phyloP scores from a whole-genome alignment of 2,113 vertebrate genomes.

The Tachuris rubrigastra region DNA sequence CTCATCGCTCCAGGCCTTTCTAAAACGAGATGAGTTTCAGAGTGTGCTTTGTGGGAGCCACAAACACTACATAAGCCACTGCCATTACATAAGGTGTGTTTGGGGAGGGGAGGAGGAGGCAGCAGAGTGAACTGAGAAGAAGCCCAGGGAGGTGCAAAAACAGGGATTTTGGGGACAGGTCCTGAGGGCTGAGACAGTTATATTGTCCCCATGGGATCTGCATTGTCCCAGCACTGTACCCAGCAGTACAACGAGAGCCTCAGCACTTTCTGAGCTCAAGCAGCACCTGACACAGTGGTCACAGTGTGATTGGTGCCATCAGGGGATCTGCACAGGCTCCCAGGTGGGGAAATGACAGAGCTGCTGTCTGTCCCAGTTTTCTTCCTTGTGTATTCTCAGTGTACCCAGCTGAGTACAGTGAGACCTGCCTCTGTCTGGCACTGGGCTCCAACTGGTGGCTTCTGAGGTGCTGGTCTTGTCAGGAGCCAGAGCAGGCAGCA shows the following conservation, averaged over 20 bases:
- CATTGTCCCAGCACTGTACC: rapidly evolving
- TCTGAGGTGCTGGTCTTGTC: not conserved
- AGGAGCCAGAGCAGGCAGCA: not conserved
- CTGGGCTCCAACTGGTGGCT: not conserved
- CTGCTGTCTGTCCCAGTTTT: not conserved
- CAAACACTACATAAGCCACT: not conserved
- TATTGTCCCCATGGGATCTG: not conserved
- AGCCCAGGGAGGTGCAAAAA: not conserved
- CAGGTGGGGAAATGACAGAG: not conserved
- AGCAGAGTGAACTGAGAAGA: not conserved
- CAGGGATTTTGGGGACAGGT: not conserved
- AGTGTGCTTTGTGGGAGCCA: not conserved
- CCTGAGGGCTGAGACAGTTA: not conserved
- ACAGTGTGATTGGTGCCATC: rapidly evolving
- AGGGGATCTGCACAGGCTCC: not conserved
- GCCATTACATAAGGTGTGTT: not conserved
- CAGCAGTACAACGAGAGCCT: not conserved
- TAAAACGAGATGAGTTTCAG: not conserved
- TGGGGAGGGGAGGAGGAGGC: not conserved
- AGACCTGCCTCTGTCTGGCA: not conserved
- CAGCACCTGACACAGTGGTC: not conserved
- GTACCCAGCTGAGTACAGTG: not conserved
- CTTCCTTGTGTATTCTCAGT: not conserved
- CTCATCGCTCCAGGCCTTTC: constrained; percentile 33
- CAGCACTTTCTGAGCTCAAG: not conserved